Percentiles rank a stretch among this genome's conserved stretches.
Conservation (phyloP, 2,797 vertebrate species). For the Champsocephalus esox region DNA sequence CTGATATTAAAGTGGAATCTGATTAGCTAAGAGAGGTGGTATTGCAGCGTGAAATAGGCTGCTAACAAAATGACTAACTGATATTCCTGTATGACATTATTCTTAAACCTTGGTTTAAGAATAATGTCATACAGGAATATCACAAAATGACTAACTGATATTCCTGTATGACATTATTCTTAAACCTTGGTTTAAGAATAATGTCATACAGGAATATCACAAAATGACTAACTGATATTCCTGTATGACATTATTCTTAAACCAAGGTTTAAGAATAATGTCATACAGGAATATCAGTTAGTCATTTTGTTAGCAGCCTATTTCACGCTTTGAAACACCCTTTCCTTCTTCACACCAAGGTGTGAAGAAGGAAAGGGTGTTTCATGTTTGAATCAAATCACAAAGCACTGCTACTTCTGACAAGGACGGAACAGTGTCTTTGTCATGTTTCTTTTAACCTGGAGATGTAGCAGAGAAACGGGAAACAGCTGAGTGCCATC, state of each 20-base stretch:
- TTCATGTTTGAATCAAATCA: constrained; percentile 41
- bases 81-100: constrained; percentile 58
- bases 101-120: constrained; percentile 46
- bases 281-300: too few species aligned
- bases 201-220: too few species aligned
- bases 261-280: too few species aligned
- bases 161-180: too few species aligned
- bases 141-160: too few species aligned
- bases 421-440: constrained; percentile 4
- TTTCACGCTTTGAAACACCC: too few species aligned
- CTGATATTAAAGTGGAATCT: constrained; percentile 45
- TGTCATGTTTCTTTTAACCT: constrained; percentile 23
- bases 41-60: constrained; percentile 57
- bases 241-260: too few species aligned
- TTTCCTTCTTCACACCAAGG: too few species aligned
- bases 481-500: not conserved
- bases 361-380: constrained; percentile 36
- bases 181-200: too few species aligned
- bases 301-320: too few species aligned
- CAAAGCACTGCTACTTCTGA: not conserved
- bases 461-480: not conserved
- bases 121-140: too few species aligned
- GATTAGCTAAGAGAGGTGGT: constrained; percentile 44
- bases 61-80: constrained; percentile 60
- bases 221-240: too few species aligned